Conservation (phyloP, 1,140 invertebrate genomes). For the Drosophila auraria region DNA sequence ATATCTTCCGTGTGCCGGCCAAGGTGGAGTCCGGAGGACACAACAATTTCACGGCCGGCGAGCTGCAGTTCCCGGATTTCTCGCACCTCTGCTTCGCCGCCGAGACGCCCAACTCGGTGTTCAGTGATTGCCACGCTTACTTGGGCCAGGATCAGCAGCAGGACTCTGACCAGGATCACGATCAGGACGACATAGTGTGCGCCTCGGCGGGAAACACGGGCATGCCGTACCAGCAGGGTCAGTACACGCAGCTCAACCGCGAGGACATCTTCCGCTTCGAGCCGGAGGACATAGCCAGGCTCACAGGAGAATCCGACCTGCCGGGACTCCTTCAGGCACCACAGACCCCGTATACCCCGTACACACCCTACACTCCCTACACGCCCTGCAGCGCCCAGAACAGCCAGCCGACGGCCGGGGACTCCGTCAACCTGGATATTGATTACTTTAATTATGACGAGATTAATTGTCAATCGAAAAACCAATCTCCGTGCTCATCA, state of each 20-base stretch:
- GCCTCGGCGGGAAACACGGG: constrained; percentile 43
- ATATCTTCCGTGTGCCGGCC: constrained; percentile 46
- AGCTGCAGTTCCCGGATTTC: constrained; percentile 77
- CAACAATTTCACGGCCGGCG: constrained; percentile 48
- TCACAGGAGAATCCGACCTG: constrained; percentile 53
- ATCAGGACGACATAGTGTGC: constrained; percentile 68
- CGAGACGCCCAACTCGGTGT: constrained; percentile 81
- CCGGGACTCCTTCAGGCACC: constrained; percentile 18
- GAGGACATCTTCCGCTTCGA: constrained; percentile 84
- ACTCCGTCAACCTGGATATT: constrained; percentile 72
- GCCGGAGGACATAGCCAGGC: constrained; percentile 80
- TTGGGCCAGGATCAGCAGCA: constrained; percentile 35
- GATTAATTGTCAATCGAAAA: constrained; percentile 85
- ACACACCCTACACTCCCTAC: constrained; percentile 72
- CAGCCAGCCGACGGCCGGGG: constrained; percentile 33
- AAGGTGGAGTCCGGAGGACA: constrained; percentile 17
- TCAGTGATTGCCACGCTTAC: constrained; percentile 61
- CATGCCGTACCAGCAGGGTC: constrained; percentile 69
- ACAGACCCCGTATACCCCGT: constrained; percentile 66
- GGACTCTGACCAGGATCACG: constrained; percentile 57
- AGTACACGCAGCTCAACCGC: constrained; percentile 70
- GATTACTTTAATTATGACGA: constrained; percentile 85
- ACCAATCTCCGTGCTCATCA: constrained; percentile 84
- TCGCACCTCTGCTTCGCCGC: constrained; percentile 70
- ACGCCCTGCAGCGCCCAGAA: constrained; percentile 60